These are phyloP conservation scores for Epinotia nisella DNA, from an alignment of 2,888 invertebrate species.

Conservation along the genomic window DNA sequence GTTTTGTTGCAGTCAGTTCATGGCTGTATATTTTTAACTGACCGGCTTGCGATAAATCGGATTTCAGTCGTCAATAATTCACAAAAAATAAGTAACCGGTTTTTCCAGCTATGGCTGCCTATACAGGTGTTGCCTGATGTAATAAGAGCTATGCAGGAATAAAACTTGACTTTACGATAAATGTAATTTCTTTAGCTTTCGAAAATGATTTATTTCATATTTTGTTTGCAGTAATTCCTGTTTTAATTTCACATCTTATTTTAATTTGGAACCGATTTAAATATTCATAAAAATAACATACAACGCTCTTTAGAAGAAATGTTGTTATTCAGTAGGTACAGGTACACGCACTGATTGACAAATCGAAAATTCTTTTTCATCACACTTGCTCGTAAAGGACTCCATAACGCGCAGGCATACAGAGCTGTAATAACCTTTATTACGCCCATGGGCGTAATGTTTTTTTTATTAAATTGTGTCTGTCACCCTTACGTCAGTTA, in stretches of 20 bases:
- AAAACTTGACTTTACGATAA: not conserved
- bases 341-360: not conserved
- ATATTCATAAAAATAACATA: not conserved
- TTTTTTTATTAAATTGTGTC: no score
- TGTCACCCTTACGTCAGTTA: no score
- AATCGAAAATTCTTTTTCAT: not conserved
- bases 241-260: not conserved
- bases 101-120: not conserved
- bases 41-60: constrained; percentile 19
- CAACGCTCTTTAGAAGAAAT: not conserved
- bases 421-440: no score
- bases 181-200: not conserved
- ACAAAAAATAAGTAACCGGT: not conserved
- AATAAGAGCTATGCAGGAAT: not conserved
- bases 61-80: not conserved
- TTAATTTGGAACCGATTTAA: not conserved
- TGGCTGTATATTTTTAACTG: constrained; percentile 17
- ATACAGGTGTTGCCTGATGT: not conserved
- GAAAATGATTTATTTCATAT: no score
- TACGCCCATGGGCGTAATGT: no score
- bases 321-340: not conserved
- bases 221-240: not conserved
- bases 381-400: no score
- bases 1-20: constrained; percentile 25
- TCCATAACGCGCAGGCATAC: no score